These are phyloP conservation scores for Clunio marinus DNA, from an alignment of 2,888 invertebrate genomes.

Conservation along the genomic window DNA sequence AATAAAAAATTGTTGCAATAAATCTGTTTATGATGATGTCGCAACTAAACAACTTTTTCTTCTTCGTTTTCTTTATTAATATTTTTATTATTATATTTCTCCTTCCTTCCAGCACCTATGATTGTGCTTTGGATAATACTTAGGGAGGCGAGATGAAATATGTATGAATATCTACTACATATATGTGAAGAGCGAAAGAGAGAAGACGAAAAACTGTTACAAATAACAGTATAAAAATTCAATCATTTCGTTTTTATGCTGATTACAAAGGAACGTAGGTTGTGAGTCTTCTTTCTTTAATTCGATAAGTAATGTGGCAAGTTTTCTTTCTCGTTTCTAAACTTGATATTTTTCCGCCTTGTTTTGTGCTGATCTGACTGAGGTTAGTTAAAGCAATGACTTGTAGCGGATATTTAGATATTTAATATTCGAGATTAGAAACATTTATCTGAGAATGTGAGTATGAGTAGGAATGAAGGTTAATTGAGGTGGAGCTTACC, in stretches of 20 bases:
- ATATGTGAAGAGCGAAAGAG: too few species aligned
- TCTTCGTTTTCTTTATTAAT: too few species aligned
- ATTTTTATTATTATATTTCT: too few species aligned
- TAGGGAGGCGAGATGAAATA: neutral
- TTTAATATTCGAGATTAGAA: too few species aligned
- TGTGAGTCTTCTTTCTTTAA: neutral
- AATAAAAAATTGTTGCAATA: neutral
- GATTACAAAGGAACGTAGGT: neutral
- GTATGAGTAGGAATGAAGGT: too few species aligned
- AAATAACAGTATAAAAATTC: neutral
- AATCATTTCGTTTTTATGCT: conserved; percentile 6
- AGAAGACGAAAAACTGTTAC: neutral
- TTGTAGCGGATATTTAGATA: neutral
- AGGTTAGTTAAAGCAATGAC: neutral
- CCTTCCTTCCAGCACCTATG: neutral
- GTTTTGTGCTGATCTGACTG: neutral
- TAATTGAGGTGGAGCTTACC: conserved; percentile 50
- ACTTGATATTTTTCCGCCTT: neutral
- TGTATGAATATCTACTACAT: too few species aligned
- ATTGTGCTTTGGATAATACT: neutral
- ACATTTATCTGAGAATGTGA: too few species aligned
- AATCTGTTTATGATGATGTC: neutral
- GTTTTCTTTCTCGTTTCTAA: neutral
- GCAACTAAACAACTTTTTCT: neutral
- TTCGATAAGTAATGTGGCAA: neutral